Base-by-base conservation (phyloP, 2,888 invertebrate species). In the Polydrusus cervinus region DNA sequence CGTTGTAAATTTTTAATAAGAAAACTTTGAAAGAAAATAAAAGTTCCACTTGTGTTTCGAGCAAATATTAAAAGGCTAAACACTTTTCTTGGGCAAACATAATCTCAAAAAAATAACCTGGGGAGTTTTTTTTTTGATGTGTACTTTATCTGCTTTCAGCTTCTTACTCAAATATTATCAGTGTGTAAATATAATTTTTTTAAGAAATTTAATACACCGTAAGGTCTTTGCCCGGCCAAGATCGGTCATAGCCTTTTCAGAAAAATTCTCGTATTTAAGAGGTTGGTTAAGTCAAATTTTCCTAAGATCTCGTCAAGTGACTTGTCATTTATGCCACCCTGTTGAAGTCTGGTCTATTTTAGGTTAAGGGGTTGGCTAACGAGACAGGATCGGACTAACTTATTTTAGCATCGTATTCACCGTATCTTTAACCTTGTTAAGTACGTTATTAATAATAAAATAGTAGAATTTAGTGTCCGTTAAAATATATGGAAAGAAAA, bases 51-150 rank as follows among this genome's bases (percentile, higher is more conserved):
- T 34, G 14, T 20, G 18, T 20, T 20, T 20, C 20, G 9, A 20
- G 51, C 51, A 51, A 51, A 51, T 51, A 51, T 51, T 51, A 51
- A 51, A 51, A 5, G 51, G 51, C 51, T 51, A 51, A 51, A 51
- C 51, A 20, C 51, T 51, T 20, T 51, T 18, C 51, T 51, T 20
- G 20, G 9, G 20, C 13, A 51, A 51, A 51, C 51, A 51, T 51
- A 51, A 51, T 51, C 51, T 18, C 8, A 20, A 51, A 20, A 51
- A 51, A 51, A 51, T 20, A 51, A 3, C 51, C 20, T 11, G 10
- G 10, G 20, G 20, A 11, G 11, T 3, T 7, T 16, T 43, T 20
- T 51, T 51, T n/a, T 51, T n/a, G 51, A 20, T 51, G 51, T 20
- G 18, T 51, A 9, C 51, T 9, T 51, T 51, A 20, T 47, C 20